Percentiles rank a stretch among this genome's conserved stretches.
Conservation (phyloP, 2,888 invertebrate genomes). For the Protodeltote pygarga region DNA sequence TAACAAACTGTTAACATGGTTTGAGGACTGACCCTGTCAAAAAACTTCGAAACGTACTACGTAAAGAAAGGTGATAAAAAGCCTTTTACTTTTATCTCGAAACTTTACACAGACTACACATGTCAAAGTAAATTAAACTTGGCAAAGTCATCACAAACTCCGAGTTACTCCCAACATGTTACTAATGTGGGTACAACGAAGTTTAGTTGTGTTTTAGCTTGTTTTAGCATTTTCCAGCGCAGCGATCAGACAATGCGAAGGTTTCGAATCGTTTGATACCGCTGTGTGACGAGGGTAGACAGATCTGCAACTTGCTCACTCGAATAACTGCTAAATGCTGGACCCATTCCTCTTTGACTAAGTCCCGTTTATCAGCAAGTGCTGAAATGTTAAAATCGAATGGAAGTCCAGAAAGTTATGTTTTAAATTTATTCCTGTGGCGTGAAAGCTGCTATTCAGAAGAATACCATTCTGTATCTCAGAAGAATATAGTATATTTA, state of each 20-base stretch:
- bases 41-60: too few relatives aligned
- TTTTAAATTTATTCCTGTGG: constrained; percentile 5
- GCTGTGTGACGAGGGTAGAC: constrained; percentile 36
- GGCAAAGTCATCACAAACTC: constrained; percentile 2
- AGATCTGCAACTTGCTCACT: constrained; percentile 3
- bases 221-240: constrained; percentile 52
- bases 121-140: constrained; percentile 3
- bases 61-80: too few relatives aligned
- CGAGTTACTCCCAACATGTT: not conserved
- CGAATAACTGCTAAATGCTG: not conserved
- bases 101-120: not conserved
- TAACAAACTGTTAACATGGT: too few relatives aligned
- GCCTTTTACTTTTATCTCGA: not conserved
- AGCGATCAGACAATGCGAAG: constrained; percentile 43
- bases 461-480: too few relatives aligned
- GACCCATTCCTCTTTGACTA: constrained; percentile 9
- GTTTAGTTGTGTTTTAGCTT: constrained; percentile 34
- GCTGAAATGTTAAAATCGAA: constrained; percentile 13
- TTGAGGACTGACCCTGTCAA: too few relatives aligned
- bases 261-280: constrained; percentile 56
- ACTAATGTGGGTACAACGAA: constrained; percentile 31
- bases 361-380: constrained; percentile 21
- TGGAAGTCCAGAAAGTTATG: constrained; percentile 1
- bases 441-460: not conserved
- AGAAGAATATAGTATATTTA: too few relatives aligned